These are phyloP conservation scores for Gasteruption jaculator DNA, from an alignment of 2,888 invertebrate species.

Conservation along the genomic window DNA sequence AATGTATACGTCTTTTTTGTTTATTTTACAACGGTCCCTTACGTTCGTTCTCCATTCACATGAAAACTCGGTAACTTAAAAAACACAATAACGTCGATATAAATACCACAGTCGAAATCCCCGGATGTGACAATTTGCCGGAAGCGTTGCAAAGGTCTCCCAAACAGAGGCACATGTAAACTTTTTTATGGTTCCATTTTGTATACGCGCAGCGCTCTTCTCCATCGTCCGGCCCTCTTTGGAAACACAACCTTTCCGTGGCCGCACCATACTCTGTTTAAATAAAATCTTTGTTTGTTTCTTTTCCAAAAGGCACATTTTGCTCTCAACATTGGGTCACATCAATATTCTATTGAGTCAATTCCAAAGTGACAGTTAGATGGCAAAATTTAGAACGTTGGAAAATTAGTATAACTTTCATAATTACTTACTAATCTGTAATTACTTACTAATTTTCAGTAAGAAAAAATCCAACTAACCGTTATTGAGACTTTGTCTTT, in stretches of 20 bases:
- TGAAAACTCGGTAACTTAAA: no score
- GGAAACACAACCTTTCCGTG: conserved; percentile 82
- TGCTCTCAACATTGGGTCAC: no score
- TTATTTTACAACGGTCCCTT: background rate
- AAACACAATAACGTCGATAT: no score
- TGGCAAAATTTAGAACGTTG: no score
- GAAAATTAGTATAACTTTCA: background rate
- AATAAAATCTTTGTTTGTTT: no score
- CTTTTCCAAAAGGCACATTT: no score
- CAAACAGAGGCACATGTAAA: conserved; percentile 86
- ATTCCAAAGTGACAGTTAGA: no score
- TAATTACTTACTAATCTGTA: background rate
- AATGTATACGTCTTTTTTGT: conserved; percentile 24
- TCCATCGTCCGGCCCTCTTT: conserved; percentile 80
- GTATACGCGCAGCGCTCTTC: conserved; percentile 89
- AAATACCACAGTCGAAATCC: no score
- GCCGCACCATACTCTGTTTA: conserved; percentile 85
- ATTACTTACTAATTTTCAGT: background rate
- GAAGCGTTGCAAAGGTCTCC: conserved; percentile 88
- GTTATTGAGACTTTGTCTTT: conserved; percentile 73
- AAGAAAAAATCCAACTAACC: conserved; percentile 54
- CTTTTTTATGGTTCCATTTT: conserved; percentile 74
- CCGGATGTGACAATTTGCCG: no score
- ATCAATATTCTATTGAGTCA: no score
- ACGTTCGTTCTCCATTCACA: background rate